Conservation (phyloP, 2,888 invertebrate genomes). For the Cyrtodaria siliqua region DNA sequence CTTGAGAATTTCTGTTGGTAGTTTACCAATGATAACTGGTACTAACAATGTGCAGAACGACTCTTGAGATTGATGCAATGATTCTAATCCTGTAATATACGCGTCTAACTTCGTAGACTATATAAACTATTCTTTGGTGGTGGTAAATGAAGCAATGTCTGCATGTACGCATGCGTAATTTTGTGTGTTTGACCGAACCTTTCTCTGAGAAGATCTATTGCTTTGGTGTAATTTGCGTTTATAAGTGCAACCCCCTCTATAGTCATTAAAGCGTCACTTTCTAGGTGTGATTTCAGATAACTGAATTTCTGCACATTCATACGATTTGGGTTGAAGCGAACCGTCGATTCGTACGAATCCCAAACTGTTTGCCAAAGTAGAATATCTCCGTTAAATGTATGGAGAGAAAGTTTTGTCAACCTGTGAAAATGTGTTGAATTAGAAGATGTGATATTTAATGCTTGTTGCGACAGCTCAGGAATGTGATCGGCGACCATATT, state of each 20-base stretch:
- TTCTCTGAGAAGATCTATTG: conserved; percentile 7
- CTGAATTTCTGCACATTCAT: conserved; percentile 15
- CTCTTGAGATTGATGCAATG: conserved; percentile 24
- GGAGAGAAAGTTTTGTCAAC: too few species aligned
- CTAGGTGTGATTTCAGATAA: conserved; percentile 15
- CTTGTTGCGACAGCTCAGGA: too few species aligned
- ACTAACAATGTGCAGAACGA: conserved; percentile 29
- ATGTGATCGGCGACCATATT: too few species aligned
- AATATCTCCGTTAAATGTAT: conserved; percentile 17
- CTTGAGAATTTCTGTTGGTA: too few species aligned
- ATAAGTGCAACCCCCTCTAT: conserved; percentile 14
- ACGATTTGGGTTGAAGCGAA: conserved; percentile 15
- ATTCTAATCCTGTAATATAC: conserved; percentile 27
- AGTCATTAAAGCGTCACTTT: conserved; percentile 3
- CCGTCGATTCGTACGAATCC: conserved; percentile 13
- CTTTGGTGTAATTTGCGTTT: conserved; percentile 17
- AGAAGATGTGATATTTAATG: too few species aligned
- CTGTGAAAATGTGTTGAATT: neutral
- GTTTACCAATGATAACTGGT: conserved; percentile 24
- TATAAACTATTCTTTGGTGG: neutral
- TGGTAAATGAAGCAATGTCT: conserved; percentile 22
- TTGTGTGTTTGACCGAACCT: conserved; percentile 14
- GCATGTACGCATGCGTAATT: conserved; percentile 17
- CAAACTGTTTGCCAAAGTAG: conserved; percentile 10
- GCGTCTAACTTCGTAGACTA: conserved; percentile 25